Base-by-base conservation (phyloP, 2,113 vertebrate species). In the Paracanthobrama guichenoti region DNA sequence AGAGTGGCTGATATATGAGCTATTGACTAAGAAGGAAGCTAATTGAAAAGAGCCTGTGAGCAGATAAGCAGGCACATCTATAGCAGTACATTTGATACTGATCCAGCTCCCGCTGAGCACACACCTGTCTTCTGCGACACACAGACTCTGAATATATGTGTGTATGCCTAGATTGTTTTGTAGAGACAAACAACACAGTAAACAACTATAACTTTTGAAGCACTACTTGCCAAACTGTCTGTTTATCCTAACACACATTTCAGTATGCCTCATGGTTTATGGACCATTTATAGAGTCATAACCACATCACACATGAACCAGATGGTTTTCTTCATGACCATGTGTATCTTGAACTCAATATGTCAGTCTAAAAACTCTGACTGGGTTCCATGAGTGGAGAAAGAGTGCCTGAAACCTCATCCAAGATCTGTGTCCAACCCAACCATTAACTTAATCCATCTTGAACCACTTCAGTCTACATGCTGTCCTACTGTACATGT, bases 21-120 rank as follows among this genome's bases (percentile, higher is more conserved):
- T 48, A 46, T 46, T 76, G 72, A 76, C 57, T 50, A 8, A 64
- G 20, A 42, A 14, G 24, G 26, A 71, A 57, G 53, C 50, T 48
- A 35, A 85, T 62, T 35, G 35, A 57, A 13, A 69, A 31, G 48
- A 79, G 53, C 26, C n/a, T 42, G 10, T 24, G 83, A 48, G 53
- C 59, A 24, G 55, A 60, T 73, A 85, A 85, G 20, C 75, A 24
- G 6, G 75, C 75, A 78, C 57, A 57, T 78, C 53, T 78, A 78
- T 3, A 60, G 75, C 75, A 42, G 50, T 42, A 59, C 20, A 59
- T 60, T 6, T 78, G 75, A 78, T 78, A 57, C 50, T n/a, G 20
- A 39, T 77, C 53, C 74, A 59, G 31, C 75, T 42, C 53, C 55
- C 22, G 35, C 75, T 59, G 75, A 42, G 75, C 4, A 6, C 31